These are phyloP conservation scores for Cyphomyrus discorhynchus DNA, from an alignment of 2,113 vertebrate species.

Conservation along the genomic window DNA sequence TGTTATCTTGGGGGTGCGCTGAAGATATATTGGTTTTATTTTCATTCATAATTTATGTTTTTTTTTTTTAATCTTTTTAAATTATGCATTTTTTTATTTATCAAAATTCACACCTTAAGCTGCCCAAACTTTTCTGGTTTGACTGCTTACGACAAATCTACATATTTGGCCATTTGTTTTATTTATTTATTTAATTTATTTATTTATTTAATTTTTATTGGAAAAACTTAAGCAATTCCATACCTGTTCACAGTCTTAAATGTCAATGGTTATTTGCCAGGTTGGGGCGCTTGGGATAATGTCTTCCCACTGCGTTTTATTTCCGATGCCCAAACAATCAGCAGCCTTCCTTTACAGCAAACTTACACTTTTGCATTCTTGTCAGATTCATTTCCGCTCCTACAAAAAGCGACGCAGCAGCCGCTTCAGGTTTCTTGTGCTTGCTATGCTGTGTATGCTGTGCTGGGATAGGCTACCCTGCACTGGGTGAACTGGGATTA, in stretches of 20 bases:
- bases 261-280: background rate
- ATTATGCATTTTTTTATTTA: background rate
- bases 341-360: background rate
- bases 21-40: background rate
- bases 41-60: background rate
- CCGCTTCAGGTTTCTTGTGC: background rate
- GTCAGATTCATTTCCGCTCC: background rate
- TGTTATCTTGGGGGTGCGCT: background rate
- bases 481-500: conserved; percentile 18
- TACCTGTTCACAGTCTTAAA: background rate
- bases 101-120: background rate
- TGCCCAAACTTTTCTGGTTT: background rate
- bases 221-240: background rate
- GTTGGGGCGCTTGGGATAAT: background rate
- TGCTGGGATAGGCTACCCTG: background rate
- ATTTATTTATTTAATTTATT: background rate
- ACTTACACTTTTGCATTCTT: background rate
- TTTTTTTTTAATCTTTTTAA: background rate
- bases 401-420: background rate
- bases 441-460: background rate
- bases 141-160: background rate
- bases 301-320: background rate
- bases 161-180: background rate
- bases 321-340: background rate
- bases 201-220: background rate